A percentile compares a stretch with the other conserved stretches of the same genome.
Evolutionary conservation across 2,797 vertebrate genomes (phyloP).

Genomic region (Macropus fuliginosus): DNA sequence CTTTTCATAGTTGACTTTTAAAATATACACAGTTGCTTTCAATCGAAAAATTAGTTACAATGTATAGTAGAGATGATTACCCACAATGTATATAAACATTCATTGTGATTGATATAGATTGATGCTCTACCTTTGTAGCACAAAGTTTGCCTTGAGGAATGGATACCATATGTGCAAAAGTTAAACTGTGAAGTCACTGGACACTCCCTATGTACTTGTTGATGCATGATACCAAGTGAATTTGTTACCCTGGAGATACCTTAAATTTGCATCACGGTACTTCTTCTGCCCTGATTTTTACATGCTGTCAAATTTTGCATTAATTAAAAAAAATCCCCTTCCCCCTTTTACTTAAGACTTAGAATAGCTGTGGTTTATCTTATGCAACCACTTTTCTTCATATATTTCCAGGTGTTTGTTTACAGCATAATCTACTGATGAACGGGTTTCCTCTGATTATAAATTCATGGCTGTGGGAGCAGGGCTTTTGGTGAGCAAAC

Average conservation of each 20-base stretch:
- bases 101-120: slow-evolving; percentile 27
- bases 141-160: slow-evolving; percentile 38
- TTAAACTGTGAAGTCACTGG: slow-evolving; percentile 24
- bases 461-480: slow-evolving; percentile 26
- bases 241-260: slow-evolving; percentile 6
- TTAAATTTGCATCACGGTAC: slow-evolving; percentile 34
- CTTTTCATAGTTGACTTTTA: slow-evolving; percentile 32
- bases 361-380: neutral
- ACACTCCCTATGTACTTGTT: neutral
- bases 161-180: neutral
- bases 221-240: slow-evolving; percentile 47
- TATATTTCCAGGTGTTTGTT: slow-evolving; percentile 19
- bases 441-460: neutral
- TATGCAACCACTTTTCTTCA: slow-evolving; percentile 1
- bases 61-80: neutral
- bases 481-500: slow-evolving; percentile 43
- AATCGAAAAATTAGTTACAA: slow-evolving; percentile 36
- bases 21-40: slow-evolving; percentile 52
- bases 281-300: slow-evolving; percentile 23
- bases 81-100: neutral
- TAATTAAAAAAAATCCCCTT: neutral
- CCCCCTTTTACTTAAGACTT: neutral
- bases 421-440: slow-evolving; percentile 15
- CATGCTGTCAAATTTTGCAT: slow-evolving; percentile 22
- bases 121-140: slow-evolving; percentile 35